A percentile compares a stretch with the other conserved stretches of the same genome.
phyloP scores from a whole-genome alignment of 2,113 vertebrate genomes.

The Calidris pugnax region DNA sequence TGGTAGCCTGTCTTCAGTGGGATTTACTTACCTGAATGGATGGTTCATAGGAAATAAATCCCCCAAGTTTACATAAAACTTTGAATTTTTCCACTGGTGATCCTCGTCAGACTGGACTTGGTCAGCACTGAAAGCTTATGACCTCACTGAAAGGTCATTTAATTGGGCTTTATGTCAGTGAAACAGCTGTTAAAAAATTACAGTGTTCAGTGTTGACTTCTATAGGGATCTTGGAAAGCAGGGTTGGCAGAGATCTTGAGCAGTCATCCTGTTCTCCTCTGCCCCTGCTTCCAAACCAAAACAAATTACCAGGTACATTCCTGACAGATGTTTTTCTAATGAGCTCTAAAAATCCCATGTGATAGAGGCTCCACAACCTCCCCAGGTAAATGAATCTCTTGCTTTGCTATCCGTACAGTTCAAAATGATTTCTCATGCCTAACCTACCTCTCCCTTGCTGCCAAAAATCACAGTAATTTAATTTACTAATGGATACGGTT shows the following conservation, averaged over 20 bases:
- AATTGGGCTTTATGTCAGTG: neutral
- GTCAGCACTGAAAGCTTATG: neutral
- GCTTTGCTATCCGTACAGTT: conserved; percentile 10
- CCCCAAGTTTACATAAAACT: neutral
- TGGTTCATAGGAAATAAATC: neutral
- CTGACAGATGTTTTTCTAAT: conserved; percentile 24
- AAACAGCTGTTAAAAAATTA: neutral
- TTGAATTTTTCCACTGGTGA: neutral
- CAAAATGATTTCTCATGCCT: conserved; percentile 8
- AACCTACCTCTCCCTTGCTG: conserved; percentile 27
- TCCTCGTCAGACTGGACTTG: neutral
- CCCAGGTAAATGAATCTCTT: conserved; percentile 23
- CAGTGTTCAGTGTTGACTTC: neutral
- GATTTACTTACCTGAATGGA: neutral
- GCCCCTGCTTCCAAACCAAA: neutral
- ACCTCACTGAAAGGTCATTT: neutral
- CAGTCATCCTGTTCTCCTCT: neutral
- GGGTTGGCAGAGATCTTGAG: neutral
- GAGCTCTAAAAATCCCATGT: conserved; percentile 4
- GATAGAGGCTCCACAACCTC: neutral
- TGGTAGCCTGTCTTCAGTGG: neutral
- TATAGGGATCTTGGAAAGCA: neutral
- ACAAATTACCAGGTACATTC: conserved; percentile 18
- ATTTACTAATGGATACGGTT: conserved; percentile 56
- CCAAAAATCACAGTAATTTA: conserved; percentile 53